These are phyloP conservation scores for Remorina albescens DNA, from an alignment of 2,797 vertebrate species.

Conservation along the genomic window DNA sequence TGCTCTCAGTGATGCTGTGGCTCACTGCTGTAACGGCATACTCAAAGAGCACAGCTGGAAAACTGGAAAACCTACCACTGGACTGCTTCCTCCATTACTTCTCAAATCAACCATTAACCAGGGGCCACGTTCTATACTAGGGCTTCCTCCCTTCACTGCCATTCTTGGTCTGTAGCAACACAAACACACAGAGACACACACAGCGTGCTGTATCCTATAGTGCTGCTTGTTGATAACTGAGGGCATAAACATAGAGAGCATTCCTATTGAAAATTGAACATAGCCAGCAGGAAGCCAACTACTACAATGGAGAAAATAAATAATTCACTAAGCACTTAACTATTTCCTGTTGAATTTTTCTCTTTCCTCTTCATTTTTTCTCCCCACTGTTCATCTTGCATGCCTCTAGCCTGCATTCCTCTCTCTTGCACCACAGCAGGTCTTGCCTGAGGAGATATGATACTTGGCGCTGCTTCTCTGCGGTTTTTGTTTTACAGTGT, in stretches of 20 bases:
- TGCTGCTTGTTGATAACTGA: conserved; percentile 37
- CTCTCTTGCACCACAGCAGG: conserved; percentile 42
- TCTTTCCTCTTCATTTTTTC: conserved; percentile 50
- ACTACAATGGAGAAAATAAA: conserved; percentile 69
- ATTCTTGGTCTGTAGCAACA: conserved; percentile 3
- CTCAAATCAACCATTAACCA: conserved; percentile 54
- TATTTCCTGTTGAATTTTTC: conserved; percentile 69
- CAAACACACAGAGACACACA: neutral
- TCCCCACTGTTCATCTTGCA: conserved; percentile 39
- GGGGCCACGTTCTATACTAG: conserved; percentile 10
- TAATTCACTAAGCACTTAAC: conserved; percentile 71
- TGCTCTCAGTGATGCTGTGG: conserved; percentile 27
- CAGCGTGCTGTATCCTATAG: conserved; percentile 11
- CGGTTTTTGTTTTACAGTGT: conserved; percentile 43
- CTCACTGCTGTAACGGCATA: conserved; percentile 15
- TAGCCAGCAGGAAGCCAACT: conserved; percentile 52
- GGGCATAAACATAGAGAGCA: conserved; percentile 39
- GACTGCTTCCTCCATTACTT: conserved; percentile 52
- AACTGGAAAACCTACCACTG: conserved; percentile 37
- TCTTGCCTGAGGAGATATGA: conserved; percentile 55
- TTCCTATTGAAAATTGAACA: conserved; percentile 50
- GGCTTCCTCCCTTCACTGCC: conserved; percentile 25
- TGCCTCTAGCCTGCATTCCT: conserved; percentile 48
- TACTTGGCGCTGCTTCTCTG: conserved; percentile 26
- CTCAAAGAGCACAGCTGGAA: conserved; percentile 52